Conservation (phyloP, 2,113 vertebrate species). For the Hystrix cristata region DNA sequence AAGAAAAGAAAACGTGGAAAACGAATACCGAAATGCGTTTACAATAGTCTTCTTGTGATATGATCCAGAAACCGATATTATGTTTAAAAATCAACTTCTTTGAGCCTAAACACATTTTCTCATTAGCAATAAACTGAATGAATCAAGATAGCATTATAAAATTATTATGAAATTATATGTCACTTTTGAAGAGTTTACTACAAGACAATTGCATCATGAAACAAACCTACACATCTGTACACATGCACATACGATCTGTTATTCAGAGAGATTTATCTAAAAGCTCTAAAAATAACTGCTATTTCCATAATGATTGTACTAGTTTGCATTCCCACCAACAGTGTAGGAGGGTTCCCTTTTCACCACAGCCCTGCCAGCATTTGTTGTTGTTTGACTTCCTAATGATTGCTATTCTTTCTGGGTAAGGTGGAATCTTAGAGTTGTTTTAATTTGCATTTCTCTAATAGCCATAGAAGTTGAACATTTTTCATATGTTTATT, state of each 20-base stretch:
- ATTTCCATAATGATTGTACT: neutral
- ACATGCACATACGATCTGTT: neutral
- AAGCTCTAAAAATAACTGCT: neutral
- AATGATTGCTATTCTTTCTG: too few species aligned
- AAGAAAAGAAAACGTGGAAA: neutral
- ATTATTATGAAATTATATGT: neutral
- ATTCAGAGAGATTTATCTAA: slow-evolving; percentile 28
- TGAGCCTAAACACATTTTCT: neutral
- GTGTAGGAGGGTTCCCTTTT: too few species aligned
- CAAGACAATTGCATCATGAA: neutral
- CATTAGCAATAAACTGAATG: neutral
- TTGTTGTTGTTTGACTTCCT: too few species aligned
- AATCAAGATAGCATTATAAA: neutral
- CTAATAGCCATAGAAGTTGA: too few species aligned
- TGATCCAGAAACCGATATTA: neutral
- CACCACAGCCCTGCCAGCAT: too few species aligned
- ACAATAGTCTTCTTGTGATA: neutral
- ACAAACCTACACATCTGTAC: neutral
- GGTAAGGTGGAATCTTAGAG: too few species aligned
- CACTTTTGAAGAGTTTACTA: neutral
- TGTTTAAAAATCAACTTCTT: neutral
- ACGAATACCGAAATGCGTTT: neutral
- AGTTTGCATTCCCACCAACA: too few species aligned
- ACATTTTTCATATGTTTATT: too few species aligned
- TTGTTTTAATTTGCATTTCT: too few species aligned